A percentile compares a stretch with the other conserved stretches of the same genome.
Evolutionary conservation across 2,797 vertebrate species (phyloP).

Genomic region (Spinibarbus caldwelli): DNA sequence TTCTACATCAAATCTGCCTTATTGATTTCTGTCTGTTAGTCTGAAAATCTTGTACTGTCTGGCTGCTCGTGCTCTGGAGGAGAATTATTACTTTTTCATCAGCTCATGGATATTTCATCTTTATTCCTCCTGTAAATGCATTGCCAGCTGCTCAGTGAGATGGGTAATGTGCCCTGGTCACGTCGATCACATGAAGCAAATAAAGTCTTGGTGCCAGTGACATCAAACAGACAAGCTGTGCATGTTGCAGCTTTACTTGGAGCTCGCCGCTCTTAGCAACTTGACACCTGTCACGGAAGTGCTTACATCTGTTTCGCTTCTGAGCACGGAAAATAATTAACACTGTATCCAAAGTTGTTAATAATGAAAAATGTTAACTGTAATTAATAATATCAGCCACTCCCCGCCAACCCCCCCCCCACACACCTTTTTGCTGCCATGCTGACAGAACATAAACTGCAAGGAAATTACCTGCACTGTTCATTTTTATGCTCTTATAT

Average conservation of each 20-base stretch:
- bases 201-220: constrained; percentile 61
- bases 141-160: constrained; percentile 67
- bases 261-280: constrained; percentile 9
- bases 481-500: not conserved
- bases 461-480: not conserved
- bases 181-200: constrained; percentile 71
- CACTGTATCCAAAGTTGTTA: constrained; percentile 44
- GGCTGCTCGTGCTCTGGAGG: constrained; percentile 55
- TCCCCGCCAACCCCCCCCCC: not conserved
- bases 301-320: constrained; percentile 53
- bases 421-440: not conserved
- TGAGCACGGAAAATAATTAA: constrained; percentile 54
- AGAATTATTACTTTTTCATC: constrained; percentile 80
- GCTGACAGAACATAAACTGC: constrained; percentile 6
- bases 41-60: constrained; percentile 65
- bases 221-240: constrained; percentile 54
- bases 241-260: constrained; percentile 31
- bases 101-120: constrained; percentile 78
- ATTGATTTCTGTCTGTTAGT: constrained; percentile 77
- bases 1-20: constrained; percentile 76
- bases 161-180: constrained; percentile 71
- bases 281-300: constrained; percentile 50
- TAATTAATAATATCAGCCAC: constrained; percentile 41
- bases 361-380: constrained; percentile 41
- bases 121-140: constrained; percentile 67